Conservation (phyloP, 1,140 invertebrate species). For the Papilio aristodemus region DNA sequence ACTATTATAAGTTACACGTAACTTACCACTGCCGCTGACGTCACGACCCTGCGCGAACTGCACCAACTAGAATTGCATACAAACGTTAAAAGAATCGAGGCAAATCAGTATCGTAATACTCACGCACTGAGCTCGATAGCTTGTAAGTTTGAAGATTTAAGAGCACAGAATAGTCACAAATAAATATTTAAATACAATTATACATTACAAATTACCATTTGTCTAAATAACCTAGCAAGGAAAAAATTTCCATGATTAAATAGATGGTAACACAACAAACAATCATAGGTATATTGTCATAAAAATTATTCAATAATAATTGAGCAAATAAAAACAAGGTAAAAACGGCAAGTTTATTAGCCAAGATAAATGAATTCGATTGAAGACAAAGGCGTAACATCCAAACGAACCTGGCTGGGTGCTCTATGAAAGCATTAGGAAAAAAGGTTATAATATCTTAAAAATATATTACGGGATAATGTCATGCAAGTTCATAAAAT, state of each 20-base stretch:
- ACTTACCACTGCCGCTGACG: conserved; percentile 63
- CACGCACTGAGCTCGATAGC: no score
- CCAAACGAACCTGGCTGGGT: conserved; percentile 12
- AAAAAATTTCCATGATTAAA: no score
- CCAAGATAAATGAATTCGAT: not conserved
- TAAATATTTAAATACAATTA: no score
- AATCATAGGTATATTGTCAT: not conserved
- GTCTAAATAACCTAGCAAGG: no score
- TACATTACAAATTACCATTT: no score
- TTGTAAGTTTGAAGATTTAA: no score
- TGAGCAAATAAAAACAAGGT: not conserved
- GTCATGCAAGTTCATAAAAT: conserved; percentile 31
- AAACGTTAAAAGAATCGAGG: conserved; percentile 43
- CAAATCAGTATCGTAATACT: not conserved
- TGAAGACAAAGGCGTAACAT: not conserved
- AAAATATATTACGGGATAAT: conserved; percentile 2
- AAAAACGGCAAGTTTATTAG: not conserved
- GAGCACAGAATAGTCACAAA: no score
- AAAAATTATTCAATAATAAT: not conserved
- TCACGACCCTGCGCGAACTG: conserved; percentile 32
- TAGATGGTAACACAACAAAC: no score
- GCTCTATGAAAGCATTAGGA: conserved; percentile 14
- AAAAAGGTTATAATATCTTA: not conserved
- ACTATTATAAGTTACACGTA: conserved; percentile 63
- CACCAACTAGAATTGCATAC: conserved; percentile 73